These are phyloP conservation scores for Cyclargus thomasi DNA, from an alignment of 1,140 invertebrate species.

Conservation along the genomic window DNA sequence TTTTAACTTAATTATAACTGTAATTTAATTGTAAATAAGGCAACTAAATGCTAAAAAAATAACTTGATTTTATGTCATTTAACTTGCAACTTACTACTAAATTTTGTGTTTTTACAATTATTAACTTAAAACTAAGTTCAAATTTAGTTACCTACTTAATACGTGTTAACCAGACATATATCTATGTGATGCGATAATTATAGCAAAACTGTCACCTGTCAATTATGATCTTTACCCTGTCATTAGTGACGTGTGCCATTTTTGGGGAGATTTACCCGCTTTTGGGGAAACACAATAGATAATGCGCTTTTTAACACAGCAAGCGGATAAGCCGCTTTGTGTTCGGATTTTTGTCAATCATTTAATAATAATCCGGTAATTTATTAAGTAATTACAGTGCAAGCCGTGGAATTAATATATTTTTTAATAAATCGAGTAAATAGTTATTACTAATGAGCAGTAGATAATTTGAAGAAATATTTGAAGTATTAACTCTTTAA, in stretches of 20 bases:
- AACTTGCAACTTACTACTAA: too few species aligned
- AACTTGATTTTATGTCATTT: too few species aligned
- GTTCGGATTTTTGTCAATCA: not conserved
- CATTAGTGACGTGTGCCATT: constrained; percentile 8
- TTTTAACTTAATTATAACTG: too few species aligned
- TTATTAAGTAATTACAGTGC: not conserved
- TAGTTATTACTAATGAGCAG: too few species aligned
- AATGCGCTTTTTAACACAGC: constrained; percentile 5
- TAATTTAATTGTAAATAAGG: too few species aligned
- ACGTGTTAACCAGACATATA: not conserved
- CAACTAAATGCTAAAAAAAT: too few species aligned
- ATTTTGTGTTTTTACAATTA: too few species aligned
- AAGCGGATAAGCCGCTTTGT: not conserved
- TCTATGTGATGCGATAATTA: not conserved
- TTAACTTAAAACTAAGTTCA: too few species aligned
- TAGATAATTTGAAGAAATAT: too few species aligned
- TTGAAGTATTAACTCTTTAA: too few species aligned
- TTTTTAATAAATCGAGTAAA: too few species aligned
- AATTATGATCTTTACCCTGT: not conserved
- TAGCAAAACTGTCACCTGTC: not conserved
- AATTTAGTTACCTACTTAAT: too few species aligned
- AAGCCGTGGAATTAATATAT: not conserved
- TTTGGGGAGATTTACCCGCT: constrained; percentile 22
- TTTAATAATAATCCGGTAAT: not conserved
- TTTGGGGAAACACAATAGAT: constrained; percentile 24